Base-by-base conservation (phyloP, 1,140 invertebrate genomes). In the Hermetia illucens region DNA sequence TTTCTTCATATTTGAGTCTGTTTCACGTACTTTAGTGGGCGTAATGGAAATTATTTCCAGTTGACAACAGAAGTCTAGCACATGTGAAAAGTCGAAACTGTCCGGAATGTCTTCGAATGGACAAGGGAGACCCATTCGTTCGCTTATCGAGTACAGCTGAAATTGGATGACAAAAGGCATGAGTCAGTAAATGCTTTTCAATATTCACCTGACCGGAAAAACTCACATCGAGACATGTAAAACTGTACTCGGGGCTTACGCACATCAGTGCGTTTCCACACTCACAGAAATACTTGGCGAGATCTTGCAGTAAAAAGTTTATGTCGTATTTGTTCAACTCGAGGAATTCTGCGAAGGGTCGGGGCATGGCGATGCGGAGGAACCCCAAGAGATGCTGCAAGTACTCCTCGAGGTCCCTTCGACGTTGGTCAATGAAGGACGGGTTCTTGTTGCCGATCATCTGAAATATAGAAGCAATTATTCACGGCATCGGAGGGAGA, bases 21-120 rank as follows among this genome's bases (percentile, higher is more conserved):
- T n/a, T 32, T 66, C 62, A 42, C 68, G 78, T 1, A 83, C 82
- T 52, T 76, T 66, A 8, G 93, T 74, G 34, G 70, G 67, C 2
- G 51, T 52, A 5, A 60, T 48, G 4, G 50, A 46, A 1, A 91
- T 54, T 10, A 60, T 65, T 15, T 66, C 69, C 6, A 90, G 52
- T 48, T 82, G 76, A 2, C 79, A 81, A 55, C 83, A 83, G 52
- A 89, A 86, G 55, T 95, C 90, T 37, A 95, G 55, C 5, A 94
- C 76, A 54, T 93, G 85, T 47, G 84, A 87, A 42, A 94, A 82
- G 61, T 94, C 85, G 50, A 77, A 78, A 56, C 70, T 72, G 46
- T 75, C 71, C 53, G 68, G 69, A 37, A 62, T 58, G 42, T 77
- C 76, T 34, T 74, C 64, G 3, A 74, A 66, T 15, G 88, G 82